A percentile compares a stretch with the other conserved stretches of the same genome.
Conservation (phyloP, 2,797 vertebrate genomes). For the Poeciliopsis presidionis region DNA sequence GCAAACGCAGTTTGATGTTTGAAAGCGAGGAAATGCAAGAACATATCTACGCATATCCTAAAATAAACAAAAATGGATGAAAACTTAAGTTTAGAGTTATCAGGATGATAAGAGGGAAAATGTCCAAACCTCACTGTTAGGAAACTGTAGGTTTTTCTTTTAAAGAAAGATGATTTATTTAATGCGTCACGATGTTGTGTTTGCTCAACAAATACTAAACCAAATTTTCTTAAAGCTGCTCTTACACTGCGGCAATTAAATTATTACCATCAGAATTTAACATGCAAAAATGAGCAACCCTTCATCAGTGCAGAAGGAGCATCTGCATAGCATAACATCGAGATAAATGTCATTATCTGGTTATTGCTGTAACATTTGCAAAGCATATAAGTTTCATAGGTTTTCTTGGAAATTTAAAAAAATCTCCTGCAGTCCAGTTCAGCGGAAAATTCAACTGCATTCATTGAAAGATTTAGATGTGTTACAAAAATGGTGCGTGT, state of each 20-base stretch:
- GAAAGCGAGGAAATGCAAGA: neutral
- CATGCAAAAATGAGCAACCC: neutral
- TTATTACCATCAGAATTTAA: neutral
- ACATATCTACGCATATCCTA: neutral
- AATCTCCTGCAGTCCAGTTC: neutral
- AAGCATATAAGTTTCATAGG: neutral
- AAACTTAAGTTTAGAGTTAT: neutral
- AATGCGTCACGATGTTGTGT: neutral
- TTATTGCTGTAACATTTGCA: neutral
- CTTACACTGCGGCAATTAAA: neutral
- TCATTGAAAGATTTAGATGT: neutral
- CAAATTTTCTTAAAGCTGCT: constrained; percentile 6
- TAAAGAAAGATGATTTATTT: neutral
- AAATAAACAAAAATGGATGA: neutral
- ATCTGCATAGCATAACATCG: neutral
- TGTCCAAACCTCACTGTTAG: neutral
- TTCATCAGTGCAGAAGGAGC: no score
- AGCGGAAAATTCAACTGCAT: neutral
- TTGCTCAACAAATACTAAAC: constrained; percentile 27
- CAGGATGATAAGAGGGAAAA: neutral
- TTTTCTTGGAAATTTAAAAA: neutral
- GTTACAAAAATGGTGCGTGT: neutral
- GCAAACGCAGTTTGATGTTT: neutral
- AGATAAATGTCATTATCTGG: neutral
- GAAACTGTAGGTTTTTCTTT: neutral